phyloP scores from a whole-genome alignment of 2,888 invertebrate genomes.

The Idaea aversata region DNA sequence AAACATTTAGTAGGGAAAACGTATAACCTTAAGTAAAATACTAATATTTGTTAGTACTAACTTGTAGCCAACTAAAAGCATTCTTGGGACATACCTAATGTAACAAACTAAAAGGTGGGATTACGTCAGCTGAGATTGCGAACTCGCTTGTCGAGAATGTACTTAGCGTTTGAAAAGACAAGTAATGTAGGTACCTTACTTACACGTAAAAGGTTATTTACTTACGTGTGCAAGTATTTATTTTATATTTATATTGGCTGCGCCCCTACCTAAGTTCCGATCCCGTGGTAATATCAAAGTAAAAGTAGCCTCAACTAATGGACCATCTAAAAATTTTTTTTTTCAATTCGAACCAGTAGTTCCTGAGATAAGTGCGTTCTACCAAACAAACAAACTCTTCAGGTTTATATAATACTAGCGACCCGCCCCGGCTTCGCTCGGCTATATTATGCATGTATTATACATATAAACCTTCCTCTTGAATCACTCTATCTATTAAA shows the following conservation, averaged over 20 bases:
- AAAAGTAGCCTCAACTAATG: neutral
- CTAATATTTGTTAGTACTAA: neutral
- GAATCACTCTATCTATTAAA: no score
- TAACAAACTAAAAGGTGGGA: slow-evolving; percentile 43
- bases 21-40: neutral
- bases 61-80: slow-evolving; percentile 36
- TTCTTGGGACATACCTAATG: slow-evolving; percentile 35
- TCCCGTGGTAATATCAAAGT: neutral
- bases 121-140: slow-evolving; percentile 29
- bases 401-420: no score
- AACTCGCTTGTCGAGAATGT: slow-evolving; percentile 20
- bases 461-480: no score
- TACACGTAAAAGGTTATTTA: neutral
- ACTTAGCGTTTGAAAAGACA: slow-evolving; percentile 16
- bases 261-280: neutral
- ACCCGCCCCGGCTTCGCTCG: no score
- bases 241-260: neutral
- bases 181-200: slow-evolving; percentile 7
- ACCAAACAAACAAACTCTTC: no score
- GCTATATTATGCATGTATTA: no score
- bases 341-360: no score
- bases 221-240: neutral
- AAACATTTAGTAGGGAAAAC: no score
- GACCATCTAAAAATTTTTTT: no score
- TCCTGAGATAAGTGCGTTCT: no score